A percentile compares a stretch with the other conserved stretches of the same genome.
These are phyloP conservation scores for Diploscapter pachys DNA, from an alignment of 1,140 invertebrate species.

Conservation along the genomic window DNA sequence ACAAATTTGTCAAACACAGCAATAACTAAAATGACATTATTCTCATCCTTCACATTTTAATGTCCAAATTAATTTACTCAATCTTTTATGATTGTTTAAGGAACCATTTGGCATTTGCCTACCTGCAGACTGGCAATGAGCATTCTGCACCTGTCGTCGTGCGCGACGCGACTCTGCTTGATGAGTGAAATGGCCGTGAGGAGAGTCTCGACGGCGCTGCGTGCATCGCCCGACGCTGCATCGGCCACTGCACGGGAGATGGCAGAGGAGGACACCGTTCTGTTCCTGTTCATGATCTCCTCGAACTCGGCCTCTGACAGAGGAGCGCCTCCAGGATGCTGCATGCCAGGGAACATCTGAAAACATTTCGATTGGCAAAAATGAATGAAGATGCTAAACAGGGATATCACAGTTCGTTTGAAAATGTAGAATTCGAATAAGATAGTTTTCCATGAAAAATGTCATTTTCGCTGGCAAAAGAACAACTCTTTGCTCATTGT, in stretches of 20 bases:
- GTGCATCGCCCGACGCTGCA: constrained; percentile 88
- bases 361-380: constrained; percentile 14
- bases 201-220: constrained; percentile 93
- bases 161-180: constrained; percentile 94
- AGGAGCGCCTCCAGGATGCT: constrained; percentile 63
- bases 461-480: no score
- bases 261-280: constrained; percentile 81
- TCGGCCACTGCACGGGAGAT: constrained; percentile 94
- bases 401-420: no score
- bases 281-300: constrained; percentile 93
- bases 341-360: constrained; percentile 27
- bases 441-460: no score
- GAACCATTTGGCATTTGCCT: constrained; percentile 5
- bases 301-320: constrained; percentile 91
- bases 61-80: constrained; percentile 5
- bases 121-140: constrained; percentile 69
- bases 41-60: no score
- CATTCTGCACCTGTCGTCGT: constrained; percentile 96
- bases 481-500: no score
- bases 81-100: constrained; percentile 17
- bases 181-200: constrained; percentile 97
- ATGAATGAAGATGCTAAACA: constrained; percentile 17
- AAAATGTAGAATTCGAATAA: no score
- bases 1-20: no score
- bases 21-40: no score